Base-by-base conservation (phyloP, 92 coral and sea anemone genomes). In the Phenganax subtilis region DNA sequence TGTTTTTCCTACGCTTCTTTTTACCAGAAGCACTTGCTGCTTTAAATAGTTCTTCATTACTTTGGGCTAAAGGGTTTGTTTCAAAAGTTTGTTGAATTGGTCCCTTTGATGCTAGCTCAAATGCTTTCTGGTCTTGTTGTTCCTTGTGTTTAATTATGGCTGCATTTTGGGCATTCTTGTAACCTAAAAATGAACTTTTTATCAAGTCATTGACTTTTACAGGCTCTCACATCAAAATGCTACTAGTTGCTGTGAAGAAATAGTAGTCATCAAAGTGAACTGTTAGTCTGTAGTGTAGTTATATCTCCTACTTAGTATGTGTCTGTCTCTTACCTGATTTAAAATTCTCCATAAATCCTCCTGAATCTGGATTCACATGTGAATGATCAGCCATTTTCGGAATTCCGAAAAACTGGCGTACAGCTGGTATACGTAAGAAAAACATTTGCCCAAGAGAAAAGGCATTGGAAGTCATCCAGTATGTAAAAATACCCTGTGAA, bases 401-500 rank as follows among this genome's bases (percentile, higher is more conserved):
- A 76, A 96, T 96, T n/a, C 92, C 96, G 81, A 96, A 82, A 44
- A 83, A 83, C 68, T 79, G 87, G 51, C 99, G 86, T 15, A 89
- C 93, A 12, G 88, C 84, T 52, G 89, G 90, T 3, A 86, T 29
- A 57, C 83, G 73, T 7, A 79, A 76, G 53, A 90, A 28, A 0
- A 88, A 86, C 65, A 93, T 88, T 88, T 93, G 98, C 3, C 89
- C 97, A 54, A 91, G 80, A 31, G 97, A 88, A 72, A 93, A 91
- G 9, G 89, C 12, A 81, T 93, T 93, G 84, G 98, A 93, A 14
- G 98, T 91, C 58, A 93, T 72, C 98, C 97, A 93, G 80, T 91
- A 93, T 3, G 91, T 61, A 69, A 93, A 88, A 55, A 91, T 82
- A 54, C 92, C 98, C 97, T 93, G 71, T 44, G 54, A 20, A 47